Conservation (phyloP, 2,888 invertebrate genomes). For the Aleiodes leptofemur region DNA sequence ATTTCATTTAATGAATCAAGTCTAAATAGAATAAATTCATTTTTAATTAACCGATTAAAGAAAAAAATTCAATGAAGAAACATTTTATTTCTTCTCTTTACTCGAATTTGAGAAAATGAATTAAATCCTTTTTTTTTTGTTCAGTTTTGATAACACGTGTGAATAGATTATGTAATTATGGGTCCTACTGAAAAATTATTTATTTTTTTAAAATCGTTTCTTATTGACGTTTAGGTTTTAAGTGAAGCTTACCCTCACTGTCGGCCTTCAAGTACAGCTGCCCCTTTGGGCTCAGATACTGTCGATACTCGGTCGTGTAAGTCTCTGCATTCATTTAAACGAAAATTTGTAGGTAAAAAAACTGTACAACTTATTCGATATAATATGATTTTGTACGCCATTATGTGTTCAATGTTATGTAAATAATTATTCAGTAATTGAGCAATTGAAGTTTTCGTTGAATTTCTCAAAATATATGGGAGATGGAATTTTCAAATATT, state of each 20-base stretch:
- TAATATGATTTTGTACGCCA: conserved; percentile 23
- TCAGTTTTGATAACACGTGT: conserved; percentile 16
- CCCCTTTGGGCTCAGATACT: conserved; percentile 86
- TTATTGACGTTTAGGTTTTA: conserved; percentile 51
- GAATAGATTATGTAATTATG: conserved; percentile 22
- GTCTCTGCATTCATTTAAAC: conserved; percentile 74
- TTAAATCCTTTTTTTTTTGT: conserved; percentile 6
- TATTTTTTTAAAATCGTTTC: background rate
- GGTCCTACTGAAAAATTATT: conserved; percentile 33
- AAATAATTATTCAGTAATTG: background rate
- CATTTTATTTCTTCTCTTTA: background rate
- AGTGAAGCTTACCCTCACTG: conserved; percentile 85
- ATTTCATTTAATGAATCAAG: background rate
- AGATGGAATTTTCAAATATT: too few relatives aligned
- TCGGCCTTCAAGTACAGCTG: conserved; percentile 90
- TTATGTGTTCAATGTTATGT: conserved; percentile 12
- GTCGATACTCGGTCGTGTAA: conserved; percentile 85
- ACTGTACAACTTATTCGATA: conserved; percentile 33
- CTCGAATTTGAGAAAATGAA: background rate
- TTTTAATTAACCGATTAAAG: too few relatives aligned
- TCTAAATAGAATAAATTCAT: too few relatives aligned
- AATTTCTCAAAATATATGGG: too few relatives aligned
- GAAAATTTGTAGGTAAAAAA: conserved; percentile 60
- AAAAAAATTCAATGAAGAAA: background rate
- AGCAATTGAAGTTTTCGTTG: too few relatives aligned